These are phyloP conservation scores for Geotria australis DNA, from an alignment of 2,797 vertebrate genomes.

Conservation along the genomic window DNA sequence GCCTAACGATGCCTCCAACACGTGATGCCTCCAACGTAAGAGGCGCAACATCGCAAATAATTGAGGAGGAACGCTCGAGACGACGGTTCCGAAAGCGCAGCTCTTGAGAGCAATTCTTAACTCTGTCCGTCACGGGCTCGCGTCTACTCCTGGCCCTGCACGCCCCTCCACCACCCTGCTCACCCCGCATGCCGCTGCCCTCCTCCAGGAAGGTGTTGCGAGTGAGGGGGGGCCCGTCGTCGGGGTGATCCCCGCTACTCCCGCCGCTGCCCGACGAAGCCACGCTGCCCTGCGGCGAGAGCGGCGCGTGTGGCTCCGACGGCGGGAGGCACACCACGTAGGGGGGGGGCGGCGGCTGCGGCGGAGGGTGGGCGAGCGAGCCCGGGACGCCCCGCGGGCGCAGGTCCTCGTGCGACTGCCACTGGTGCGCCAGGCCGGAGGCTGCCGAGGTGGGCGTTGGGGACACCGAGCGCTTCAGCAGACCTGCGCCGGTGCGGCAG, in stretches of 20 bases:
- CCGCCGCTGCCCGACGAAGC: constrained; percentile 93
- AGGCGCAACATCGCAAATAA: no score
- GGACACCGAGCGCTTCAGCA: constrained; percentile 88
- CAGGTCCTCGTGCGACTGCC: constrained; percentile 98
- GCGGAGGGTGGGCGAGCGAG: constrained; percentile 26
- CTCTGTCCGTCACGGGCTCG: no score
- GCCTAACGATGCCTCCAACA: no score
- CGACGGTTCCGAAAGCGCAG: no score
- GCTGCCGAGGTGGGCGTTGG: constrained; percentile 28
- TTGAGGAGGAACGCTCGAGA: no score
- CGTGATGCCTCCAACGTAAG: no score
- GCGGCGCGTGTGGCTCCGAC: constrained; percentile 45
- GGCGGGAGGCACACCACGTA: constrained; percentile 22
- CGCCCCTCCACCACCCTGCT: constrained; percentile 9
- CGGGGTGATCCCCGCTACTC: constrained; percentile 55
- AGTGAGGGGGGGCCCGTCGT: constrained; percentile 43
- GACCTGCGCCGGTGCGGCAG: not conserved
- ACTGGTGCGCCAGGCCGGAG: constrained; percentile 50
- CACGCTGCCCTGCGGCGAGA: constrained; percentile 96
- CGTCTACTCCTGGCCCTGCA: no score
- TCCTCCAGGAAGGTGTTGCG: constrained; percentile 90
- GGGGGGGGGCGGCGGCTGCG: constrained; percentile 22
- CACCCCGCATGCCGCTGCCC: constrained; percentile 95
- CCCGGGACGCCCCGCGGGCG: constrained; percentile 19
- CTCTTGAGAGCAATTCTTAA: no score